phyloP scores from a whole-genome alignment of 2,113 vertebrate genomes.

The Pontoporia blainvillei region DNA sequence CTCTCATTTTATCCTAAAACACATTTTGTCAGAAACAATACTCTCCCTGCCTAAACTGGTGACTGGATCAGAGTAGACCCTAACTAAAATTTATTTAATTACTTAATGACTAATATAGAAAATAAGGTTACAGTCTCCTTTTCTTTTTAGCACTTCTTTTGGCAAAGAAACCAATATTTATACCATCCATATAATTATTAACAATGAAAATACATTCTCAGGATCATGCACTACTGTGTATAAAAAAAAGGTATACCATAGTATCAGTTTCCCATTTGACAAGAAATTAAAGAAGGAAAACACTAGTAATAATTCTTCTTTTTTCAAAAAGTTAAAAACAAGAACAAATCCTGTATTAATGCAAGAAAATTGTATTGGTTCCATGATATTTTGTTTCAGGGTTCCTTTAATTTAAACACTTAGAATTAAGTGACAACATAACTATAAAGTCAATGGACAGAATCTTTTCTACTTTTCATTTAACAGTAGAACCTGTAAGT shows the following conservation, averaged over 20 bases:
- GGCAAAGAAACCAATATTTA: background rate
- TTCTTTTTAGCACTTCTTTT: background rate
- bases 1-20: background rate
- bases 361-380: slow-evolving; percentile 47
- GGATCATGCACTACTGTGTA: background rate
- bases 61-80: background rate
- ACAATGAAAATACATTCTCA: background rate
- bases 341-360: background rate
- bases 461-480: slow-evolving; percentile 68
- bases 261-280: background rate
- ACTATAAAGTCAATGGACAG: slow-evolving; percentile 52
- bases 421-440: slow-evolving; percentile 62
- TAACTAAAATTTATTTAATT: background rate
- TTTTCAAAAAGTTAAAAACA: background rate
- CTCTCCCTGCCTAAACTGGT: background rate
- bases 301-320: background rate
- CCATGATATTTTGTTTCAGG: slow-evolving; percentile 69
- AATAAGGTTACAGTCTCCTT: background rate
- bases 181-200: background rate
- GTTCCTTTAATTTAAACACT: slow-evolving; percentile 63
- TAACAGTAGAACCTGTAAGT: slow-evolving; percentile 55
- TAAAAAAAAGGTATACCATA: background rate
- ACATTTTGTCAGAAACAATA: background rate
- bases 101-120: background rate
- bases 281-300: background rate